phyloP scores from a whole-genome alignment of 2,888 invertebrate genomes.

The Pegoplata infirma region DNA sequence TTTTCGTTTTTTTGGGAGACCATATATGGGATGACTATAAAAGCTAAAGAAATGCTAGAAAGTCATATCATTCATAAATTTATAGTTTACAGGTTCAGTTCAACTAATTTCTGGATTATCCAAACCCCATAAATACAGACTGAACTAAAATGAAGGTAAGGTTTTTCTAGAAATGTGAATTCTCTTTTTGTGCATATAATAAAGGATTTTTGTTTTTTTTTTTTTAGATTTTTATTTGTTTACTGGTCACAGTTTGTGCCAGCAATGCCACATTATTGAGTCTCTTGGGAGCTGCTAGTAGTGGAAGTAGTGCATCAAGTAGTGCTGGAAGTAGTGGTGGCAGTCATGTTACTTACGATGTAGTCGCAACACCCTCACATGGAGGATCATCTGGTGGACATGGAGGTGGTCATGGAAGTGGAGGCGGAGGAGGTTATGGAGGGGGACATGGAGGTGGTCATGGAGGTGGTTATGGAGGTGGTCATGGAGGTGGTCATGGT shows the following conservation, averaged over 20 bases:
- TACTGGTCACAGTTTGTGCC: constrained; percentile 67
- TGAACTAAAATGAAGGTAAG: constrained; percentile 58
- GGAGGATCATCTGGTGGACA: constrained; percentile 11
- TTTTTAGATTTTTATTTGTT: constrained; percentile 69
- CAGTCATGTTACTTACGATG: constrained; percentile 29
- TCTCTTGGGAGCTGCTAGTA: constrained; percentile 65
- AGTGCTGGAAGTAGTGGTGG: constrained; percentile 38
- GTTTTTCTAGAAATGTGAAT: neutral
- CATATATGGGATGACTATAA: constrained; percentile 67
- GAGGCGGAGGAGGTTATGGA: neutral
- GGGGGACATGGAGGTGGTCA: too few relatives aligned
- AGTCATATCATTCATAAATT: constrained; percentile 69
- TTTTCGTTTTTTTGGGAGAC: constrained; percentile 4
- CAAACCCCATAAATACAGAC: constrained; percentile 19
- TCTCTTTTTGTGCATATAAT: constrained; percentile 1
- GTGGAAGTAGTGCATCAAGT: constrained; percentile 27
- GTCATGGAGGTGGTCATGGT: constrained; percentile 26
- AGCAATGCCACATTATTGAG: constrained; percentile 71
- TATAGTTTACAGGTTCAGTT: constrained; percentile 66
- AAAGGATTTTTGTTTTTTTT: neutral
- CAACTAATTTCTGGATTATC: constrained; percentile 24
- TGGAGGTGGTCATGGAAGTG: neutral
- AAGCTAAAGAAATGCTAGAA: constrained; percentile 66
- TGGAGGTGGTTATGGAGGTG: neutral
- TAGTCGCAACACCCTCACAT: constrained; percentile 7